These are phyloP conservation scores for Cygnus buccinator DNA, from an alignment of 2,113 vertebrate genomes.

Conservation along the genomic window DNA sequence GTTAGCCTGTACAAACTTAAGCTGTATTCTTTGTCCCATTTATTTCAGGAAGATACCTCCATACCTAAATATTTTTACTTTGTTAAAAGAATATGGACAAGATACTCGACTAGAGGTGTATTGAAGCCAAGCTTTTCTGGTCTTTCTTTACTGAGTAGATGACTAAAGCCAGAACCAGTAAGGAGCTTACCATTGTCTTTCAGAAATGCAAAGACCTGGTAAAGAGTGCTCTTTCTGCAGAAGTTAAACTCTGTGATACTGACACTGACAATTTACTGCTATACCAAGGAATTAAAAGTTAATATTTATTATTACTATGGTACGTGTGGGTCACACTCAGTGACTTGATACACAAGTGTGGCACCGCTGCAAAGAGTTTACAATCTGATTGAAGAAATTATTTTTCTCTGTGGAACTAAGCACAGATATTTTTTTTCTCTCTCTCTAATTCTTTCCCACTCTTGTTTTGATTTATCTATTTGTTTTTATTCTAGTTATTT, in stretches of 20 bases:
- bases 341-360: background rate
- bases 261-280: background rate
- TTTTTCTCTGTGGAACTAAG: background rate
- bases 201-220: background rate
- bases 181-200: background rate
- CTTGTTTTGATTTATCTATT: background rate
- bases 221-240: background rate
- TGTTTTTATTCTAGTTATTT: background rate
- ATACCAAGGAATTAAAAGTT: background rate
- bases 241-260: background rate
- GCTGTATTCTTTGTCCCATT: background rate
- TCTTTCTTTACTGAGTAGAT: background rate
- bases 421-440: background rate
- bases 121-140: background rate
- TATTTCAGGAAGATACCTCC: background rate
- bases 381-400: background rate
- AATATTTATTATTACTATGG: background rate
- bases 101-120: fast-evolving
- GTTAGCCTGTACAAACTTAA: background rate
- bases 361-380: background rate
- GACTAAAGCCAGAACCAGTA: background rate
- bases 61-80: background rate
- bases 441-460: background rate
- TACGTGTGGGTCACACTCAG: background rate
- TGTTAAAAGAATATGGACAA: background rate